These are phyloP conservation scores for Willowsia nigromaculata DNA, from an alignment of 2,888 invertebrate species.

Conservation along the genomic window DNA sequence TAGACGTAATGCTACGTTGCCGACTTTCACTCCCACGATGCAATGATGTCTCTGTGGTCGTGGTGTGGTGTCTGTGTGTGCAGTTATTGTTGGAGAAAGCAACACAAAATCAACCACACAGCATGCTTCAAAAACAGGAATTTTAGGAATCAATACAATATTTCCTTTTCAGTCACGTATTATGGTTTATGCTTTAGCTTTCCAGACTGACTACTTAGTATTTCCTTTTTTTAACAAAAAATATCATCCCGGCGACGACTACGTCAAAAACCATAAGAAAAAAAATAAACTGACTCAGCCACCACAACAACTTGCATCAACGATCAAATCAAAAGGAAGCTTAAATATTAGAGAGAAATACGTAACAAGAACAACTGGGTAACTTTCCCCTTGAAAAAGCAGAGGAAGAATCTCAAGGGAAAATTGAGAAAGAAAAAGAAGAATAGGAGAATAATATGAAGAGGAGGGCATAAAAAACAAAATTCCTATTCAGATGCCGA, in stretches of 20 bases:
- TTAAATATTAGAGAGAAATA: background rate
- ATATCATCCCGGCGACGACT: background rate
- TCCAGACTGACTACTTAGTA: background rate
- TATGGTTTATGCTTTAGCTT: background rate
- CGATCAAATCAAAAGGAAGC: background rate
- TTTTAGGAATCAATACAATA: background rate
- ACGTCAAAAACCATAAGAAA: background rate
- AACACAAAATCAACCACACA: background rate
- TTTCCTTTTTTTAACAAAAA: constrained; percentile 9
- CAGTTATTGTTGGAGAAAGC: background rate
- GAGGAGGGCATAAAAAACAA: constrained; percentile 15
- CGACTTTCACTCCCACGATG: constrained; percentile 20
- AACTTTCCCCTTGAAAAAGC: background rate
- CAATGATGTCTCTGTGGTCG: background rate
- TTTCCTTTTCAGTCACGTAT: constrained; percentile 26
- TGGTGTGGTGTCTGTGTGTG: background rate
- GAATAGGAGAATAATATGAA: no score
- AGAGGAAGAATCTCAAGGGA: constrained; percentile 40
- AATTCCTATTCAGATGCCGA: background rate
- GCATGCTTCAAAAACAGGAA: background rate
- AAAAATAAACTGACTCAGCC: background rate
- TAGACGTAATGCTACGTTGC: background rate
- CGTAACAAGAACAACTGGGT: background rate
- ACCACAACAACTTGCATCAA: constrained; percentile 6
- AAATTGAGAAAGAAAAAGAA: constrained; percentile 14